Evolutionary conservation across 23 tunicate species (phyloP), one percentile per base, ranked within the genome.

Genomic region (Botrylloides violaceus): DNA sequence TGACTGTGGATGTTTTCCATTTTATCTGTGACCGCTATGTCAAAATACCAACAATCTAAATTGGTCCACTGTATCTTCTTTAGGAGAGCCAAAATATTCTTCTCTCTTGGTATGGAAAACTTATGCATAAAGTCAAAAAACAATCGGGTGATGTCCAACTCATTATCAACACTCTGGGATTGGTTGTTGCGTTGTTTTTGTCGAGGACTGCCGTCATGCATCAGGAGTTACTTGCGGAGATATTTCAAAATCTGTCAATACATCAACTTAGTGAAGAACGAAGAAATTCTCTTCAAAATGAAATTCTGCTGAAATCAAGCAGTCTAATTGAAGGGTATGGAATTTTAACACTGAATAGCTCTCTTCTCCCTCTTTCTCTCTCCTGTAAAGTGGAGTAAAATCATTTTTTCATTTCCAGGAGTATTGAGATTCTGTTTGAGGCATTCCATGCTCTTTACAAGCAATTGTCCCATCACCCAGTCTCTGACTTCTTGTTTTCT

Each of bases 371-470:
- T n/a, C n/a, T n/a, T n/a, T n/a, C n/a, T n/a, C n/a, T n/a, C n/a
- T n/a, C n/a, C n/a, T n/a, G n/a, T n/a, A n/a, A n/a, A n/a, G n/a
- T n/a, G n/a, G n/a, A n/a, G n/a, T n/a, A n/a, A n/a, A n/a, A n/a
- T n/a, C n/a, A n/a, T n/a, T n/a, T 47, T 47, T 47, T 47, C 18
- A 12, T 59, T 63, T 63, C n/a, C 34, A 63, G 70, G 33, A 27
- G 12, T 31, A 33, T 63, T 63, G 35, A 31, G 4, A 31, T 31
- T 63, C 4, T 63, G 7, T 34, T 19, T 27, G 70, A 25, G 19
- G 32, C 70, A 3, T 19, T 63, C 35, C 20, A 27, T 29, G 32
- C 70, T 3, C 9, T 31, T 33, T 63, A 12, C 33, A 31, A 9
- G 29, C 36, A 30, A 25, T 25, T 37, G 9, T 37, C 4, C 47